phyloP scores from a whole-genome alignment of 2,888 invertebrate species.

The Thalpophila matura region DNA sequence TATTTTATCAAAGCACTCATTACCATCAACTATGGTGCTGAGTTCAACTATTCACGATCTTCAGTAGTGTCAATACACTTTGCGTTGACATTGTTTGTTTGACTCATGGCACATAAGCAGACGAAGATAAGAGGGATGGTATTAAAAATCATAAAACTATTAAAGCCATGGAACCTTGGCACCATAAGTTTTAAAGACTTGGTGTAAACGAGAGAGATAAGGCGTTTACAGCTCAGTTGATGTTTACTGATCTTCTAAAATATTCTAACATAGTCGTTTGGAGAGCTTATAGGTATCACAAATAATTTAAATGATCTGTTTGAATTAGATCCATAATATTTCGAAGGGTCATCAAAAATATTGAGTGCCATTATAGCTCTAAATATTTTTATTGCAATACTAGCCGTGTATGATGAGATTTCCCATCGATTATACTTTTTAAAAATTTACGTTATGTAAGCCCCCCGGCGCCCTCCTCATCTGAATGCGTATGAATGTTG shows the following conservation, averaged over 20 bases:
- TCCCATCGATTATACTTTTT: too few relatives aligned
- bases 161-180: constrained; percentile 31
- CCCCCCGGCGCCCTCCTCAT: too few relatives aligned
- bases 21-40: too few relatives aligned
- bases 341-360: not conserved
- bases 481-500: too few relatives aligned
- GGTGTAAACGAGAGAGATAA: constrained; percentile 31
- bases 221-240: constrained; percentile 17
- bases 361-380: not conserved
- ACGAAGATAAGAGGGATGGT: constrained; percentile 14
- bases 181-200: constrained; percentile 26
- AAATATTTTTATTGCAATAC: constrained; percentile 3
- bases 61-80: not conserved
- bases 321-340: not conserved
- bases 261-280: not conserved
- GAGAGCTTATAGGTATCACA: not conserved
- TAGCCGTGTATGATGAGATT: too few relatives aligned
- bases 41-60: not conserved
- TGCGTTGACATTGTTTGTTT: not conserved
- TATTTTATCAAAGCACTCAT: too few relatives aligned
- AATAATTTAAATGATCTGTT: not conserved
- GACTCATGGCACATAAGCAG: not conserved
- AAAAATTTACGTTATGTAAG: too few relatives aligned
- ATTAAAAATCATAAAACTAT: constrained; percentile 28
- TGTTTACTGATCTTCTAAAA: constrained; percentile 6